Evolutionary conservation across 2,888 invertebrate genomes (phyloP).

Genomic region (Synergus umbraculus): DNA sequence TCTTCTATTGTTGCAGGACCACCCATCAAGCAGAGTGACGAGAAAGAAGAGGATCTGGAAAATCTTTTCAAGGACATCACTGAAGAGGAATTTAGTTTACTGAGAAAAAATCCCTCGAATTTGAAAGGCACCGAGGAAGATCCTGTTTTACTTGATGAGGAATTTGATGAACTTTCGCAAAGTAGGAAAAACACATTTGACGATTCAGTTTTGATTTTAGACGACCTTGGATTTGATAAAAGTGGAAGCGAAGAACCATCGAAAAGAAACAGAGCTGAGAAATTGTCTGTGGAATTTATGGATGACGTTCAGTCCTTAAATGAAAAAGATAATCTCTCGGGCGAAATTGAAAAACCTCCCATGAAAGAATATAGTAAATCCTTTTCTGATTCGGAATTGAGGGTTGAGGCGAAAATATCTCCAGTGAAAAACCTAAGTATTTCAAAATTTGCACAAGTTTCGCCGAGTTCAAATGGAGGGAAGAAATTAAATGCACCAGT

Average conservation of each 20-base stretch:
- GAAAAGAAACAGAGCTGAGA: background rate
- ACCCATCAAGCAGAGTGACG: conserved; percentile 3
- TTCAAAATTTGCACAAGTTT: background rate
- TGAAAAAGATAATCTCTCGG: background rate
- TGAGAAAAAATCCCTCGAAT: background rate
- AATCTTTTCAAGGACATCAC: conserved; percentile 29
- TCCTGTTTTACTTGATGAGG: background rate
- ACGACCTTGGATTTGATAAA: background rate
- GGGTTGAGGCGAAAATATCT: background rate
- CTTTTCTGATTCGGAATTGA: background rate
- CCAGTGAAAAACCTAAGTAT: background rate
- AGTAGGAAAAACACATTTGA: background rate
- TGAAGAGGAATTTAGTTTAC: conserved; percentile 13
- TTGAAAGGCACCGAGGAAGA: background rate
- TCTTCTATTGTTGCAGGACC: conserved; percentile 34
- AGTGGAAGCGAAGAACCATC: background rate
- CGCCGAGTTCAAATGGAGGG: background rate
- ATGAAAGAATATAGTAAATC: background rate
- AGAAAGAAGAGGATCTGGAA: background rate
- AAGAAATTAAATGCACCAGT: conserved; percentile 42
- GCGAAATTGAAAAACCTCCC: background rate
- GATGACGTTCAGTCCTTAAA: background rate
- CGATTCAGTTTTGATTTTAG: conserved; percentile 4
- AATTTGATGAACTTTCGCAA: background rate
- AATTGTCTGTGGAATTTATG: conserved; percentile 20